Base-by-base conservation (phyloP, 2,888 invertebrate species). In the Drosophila niveifrons region DNA sequence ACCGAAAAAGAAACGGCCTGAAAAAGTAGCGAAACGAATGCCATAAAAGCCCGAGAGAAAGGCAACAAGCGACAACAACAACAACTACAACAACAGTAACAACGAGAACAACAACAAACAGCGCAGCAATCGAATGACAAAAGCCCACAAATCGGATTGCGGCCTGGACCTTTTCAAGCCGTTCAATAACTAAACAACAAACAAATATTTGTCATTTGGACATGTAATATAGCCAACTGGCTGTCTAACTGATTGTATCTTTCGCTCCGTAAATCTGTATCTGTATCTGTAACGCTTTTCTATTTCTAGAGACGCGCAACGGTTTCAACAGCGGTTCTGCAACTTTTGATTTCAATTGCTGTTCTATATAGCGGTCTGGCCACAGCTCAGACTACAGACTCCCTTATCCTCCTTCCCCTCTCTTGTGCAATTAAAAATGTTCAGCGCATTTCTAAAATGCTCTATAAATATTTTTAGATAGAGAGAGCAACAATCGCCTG, bases 71-170 rank as follows among this genome's bases (percentile, higher is more conserved):
- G 70, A 70, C 39, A 67, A 51, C 28, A 66, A 63, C 46, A 64
- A 62, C 64, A 66, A 70, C 18, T 28, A 46, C 43, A 39, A 41
- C 43, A 65, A 56, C 11, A 34, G 9, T 31, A 55, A 41, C 50
- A 66, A 56, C 11, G 17, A 56, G 31, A 68, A 66, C 66, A 71
- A 70, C 63, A 61, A 69, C 66, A 55, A 75, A 15, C 47, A 48
- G 73, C 75, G 51, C 72, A 72, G 70, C 78, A 86, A 83, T 83
- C 80, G 76, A 81, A 70, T 64, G 66, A 85, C 83, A 82, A 89
- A 89, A 86, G 80, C 80, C 79, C 82, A 78, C 80, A 88, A 88
- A 89, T 89, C 86, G 88, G 85, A 86, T 89, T 89, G 85, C 82
- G 75, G 77, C 67, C 76, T 75, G 71, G 72, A 75, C 78, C 80